Evolutionary conservation across 2,797 vertebrate genomes (phyloP).

Genomic region (Coregonus ussuriensis): DNA sequence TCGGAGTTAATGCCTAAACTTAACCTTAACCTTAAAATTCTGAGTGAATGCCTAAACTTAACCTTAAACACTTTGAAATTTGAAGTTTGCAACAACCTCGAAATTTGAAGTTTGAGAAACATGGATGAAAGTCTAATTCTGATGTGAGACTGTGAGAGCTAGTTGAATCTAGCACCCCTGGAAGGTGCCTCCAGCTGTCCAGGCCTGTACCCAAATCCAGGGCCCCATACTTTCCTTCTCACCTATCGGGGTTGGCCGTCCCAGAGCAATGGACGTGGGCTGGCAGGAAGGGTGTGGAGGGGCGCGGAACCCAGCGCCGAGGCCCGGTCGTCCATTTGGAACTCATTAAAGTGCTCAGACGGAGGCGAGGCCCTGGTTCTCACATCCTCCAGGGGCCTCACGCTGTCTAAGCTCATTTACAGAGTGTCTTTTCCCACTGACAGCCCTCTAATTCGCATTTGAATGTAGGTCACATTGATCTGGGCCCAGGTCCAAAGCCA

Average conservation of each 20-base stretch:
- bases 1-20: too few species aligned
- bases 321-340: conserved; percentile 72
- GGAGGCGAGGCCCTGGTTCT: conserved; percentile 60
- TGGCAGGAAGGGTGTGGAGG: conserved; percentile 41
- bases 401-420: conserved; percentile 76
- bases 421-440: conserved; percentile 72
- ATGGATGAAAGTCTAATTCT: too few species aligned
- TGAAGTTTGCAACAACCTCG: too few species aligned
- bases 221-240: background rate
- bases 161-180: background rate
- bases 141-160: too few species aligned
- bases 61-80: too few species aligned
- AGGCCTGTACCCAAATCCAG: background rate
- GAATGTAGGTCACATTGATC: conserved; percentile 81
- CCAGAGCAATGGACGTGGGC: conserved; percentile 2
- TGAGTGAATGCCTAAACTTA: too few species aligned
- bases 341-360: conserved; percentile 72
- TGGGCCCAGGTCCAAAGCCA: conserved; percentile 73
- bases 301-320: background rate
- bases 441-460: conserved; percentile 76
- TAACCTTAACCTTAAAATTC: too few species aligned
- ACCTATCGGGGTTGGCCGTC: background rate
- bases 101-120: too few species aligned
- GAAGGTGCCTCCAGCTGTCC: background rate
- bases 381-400: conserved; percentile 54